phyloP scores from a whole-genome alignment of 2,888 invertebrate species.

The Drymonia ruficornis region DNA sequence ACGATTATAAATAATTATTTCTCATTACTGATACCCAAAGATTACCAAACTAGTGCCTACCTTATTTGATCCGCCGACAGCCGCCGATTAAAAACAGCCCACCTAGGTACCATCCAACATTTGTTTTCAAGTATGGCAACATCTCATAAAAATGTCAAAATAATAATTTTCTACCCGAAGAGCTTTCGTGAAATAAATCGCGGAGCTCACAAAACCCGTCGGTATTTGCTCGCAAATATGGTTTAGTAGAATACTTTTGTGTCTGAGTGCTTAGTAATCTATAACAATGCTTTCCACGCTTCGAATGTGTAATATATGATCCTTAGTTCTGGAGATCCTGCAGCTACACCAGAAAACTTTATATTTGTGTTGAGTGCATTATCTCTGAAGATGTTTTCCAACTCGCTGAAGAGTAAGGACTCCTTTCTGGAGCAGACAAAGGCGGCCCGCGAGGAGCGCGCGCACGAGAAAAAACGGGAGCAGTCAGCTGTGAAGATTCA shows the following conservation, averaged over 20 bases:
- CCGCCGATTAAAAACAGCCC: no score
- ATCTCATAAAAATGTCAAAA: constrained; percentile 45
- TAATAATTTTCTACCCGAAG: constrained; percentile 33
- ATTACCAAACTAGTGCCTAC: no score
- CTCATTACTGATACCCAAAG: no score
- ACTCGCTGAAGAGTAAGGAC: constrained; percentile 86
- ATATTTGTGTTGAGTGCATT: constrained; percentile 42
- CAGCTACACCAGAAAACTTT: constrained; percentile 51
- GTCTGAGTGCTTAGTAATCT: constrained; percentile 24
- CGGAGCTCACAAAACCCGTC: constrained; percentile 32
- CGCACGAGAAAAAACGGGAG: constrained; percentile 92
- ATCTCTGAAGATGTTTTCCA: constrained; percentile 67
- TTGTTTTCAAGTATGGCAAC: background rate
- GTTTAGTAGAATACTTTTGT: constrained; percentile 26
- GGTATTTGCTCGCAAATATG: constrained; percentile 40
- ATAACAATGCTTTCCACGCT: constrained; percentile 33
- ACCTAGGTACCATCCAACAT: no score
- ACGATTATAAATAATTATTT: no score
- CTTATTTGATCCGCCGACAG: no score
- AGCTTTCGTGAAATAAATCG: constrained; percentile 34
- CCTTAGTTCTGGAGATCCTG: constrained; percentile 43
- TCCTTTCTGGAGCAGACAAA: constrained; percentile 95
- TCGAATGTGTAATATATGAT: constrained; percentile 29
- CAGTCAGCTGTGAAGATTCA: constrained; percentile 90
- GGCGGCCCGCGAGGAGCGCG: constrained; percentile 95